Evolutionary conservation across 64 coral and sea anemone species (phyloP).

Genomic region (Stichodactyla mertensii): DNA sequence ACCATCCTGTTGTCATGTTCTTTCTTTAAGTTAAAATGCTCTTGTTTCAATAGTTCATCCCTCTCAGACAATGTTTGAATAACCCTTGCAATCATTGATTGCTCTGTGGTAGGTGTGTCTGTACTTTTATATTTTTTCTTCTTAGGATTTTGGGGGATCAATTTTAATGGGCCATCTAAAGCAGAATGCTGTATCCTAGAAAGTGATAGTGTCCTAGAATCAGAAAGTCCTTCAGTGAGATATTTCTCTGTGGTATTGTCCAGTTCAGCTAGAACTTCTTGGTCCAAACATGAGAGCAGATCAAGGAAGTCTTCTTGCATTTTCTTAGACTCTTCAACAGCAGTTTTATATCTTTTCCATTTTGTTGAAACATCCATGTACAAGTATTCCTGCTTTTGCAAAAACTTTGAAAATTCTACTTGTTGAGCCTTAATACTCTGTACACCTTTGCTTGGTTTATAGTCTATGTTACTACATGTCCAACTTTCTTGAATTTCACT

Average conservation of each 20-base stretch:
- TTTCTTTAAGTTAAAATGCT: slow-evolving; percentile 46
- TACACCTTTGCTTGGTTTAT: slow-evolving; percentile 43
- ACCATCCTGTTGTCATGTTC: slow-evolving; percentile 38
- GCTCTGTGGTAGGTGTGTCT: neutral
- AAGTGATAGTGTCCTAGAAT: neutral
- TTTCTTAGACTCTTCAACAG: slow-evolving; percentile 5
- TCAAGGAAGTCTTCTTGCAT: slow-evolving; percentile 21
- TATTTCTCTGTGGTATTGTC: neutral
- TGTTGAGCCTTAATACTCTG: slow-evolving; percentile 70
- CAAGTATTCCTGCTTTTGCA: slow-evolving; percentile 51
- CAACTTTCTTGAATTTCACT: neutral
- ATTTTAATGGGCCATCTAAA: neutral
- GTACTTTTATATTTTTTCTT: neutral
- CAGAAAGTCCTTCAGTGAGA: neutral
- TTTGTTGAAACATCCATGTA: slow-evolving; percentile 58
- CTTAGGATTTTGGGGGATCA: neutral
- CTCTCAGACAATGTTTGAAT: slow-evolving; percentile 35
- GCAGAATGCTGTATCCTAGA: neutral
- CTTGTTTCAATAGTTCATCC: slow-evolving; percentile 8
- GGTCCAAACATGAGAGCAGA: slow-evolving; percentile 2
- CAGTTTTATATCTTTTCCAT: slow-evolving; percentile 48
- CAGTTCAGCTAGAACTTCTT: slow-evolving; percentile 36
- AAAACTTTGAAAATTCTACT: slow-evolving; percentile 55
- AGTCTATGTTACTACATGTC: neutral
- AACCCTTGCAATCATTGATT: neutral